Conservation (phyloP, 1,140 invertebrate genomes). For the Diorhabda elongata region DNA sequence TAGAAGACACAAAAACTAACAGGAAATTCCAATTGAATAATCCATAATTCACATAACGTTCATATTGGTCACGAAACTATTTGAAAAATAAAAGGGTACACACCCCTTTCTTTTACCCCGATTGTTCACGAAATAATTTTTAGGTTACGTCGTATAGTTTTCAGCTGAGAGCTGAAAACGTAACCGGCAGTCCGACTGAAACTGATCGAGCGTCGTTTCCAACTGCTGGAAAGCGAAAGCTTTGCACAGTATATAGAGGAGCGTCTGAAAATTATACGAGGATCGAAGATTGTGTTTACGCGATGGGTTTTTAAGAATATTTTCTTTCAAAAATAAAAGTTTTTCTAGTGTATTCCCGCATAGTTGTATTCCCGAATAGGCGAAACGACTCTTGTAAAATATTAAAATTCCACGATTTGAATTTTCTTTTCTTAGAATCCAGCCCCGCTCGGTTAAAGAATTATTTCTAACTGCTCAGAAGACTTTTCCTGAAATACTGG, state of each 20-base stretch:
- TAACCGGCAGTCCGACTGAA: slow-evolving; percentile 7
- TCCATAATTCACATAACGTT: slow-evolving; percentile 3
- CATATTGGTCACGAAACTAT: background rate
- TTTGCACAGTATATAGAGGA: background rate
- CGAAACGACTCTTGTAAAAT: too few species aligned
- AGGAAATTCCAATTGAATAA: slow-evolving; percentile 6
- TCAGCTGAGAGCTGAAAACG: slow-evolving; percentile 10
- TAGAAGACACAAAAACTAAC: slow-evolving; percentile 7
- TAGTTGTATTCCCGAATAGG: too few species aligned
- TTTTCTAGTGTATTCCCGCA: too few species aligned
- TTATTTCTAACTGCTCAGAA: too few species aligned
- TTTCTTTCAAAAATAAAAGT: too few species aligned
- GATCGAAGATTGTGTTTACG: too few species aligned
- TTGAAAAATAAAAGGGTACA: slow-evolving; percentile 11
- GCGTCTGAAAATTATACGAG: too few species aligned
- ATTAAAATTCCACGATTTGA: too few species aligned
- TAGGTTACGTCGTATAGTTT: background rate
- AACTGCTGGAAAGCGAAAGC: slow-evolving; percentile 13
- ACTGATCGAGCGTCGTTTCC: slow-evolving; percentile 10
- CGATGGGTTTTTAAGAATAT: too few species aligned
- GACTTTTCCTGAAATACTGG: too few species aligned
- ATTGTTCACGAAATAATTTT: background rate
- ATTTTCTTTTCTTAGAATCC: too few species aligned
- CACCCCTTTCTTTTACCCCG: slow-evolving; percentile 13
- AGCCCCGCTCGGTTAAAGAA: too few species aligned